These are phyloP conservation scores for Vanessa tameamea DNA, from an alignment of 1,140 invertebrate species.

Conservation along the genomic window DNA sequence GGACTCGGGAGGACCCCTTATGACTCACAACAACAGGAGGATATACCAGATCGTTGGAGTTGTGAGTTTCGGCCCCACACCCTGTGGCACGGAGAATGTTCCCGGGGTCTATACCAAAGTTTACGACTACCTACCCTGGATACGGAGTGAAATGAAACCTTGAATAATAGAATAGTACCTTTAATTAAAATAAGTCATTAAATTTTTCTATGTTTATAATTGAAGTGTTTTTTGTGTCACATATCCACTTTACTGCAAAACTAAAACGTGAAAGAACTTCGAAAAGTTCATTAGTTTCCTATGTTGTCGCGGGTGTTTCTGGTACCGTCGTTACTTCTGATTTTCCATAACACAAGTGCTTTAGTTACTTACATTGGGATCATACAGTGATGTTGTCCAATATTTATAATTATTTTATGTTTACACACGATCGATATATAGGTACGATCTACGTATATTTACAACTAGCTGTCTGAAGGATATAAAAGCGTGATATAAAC, in stretches of 20 bases:
- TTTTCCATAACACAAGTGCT: too few relatives aligned
- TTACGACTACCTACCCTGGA: conserved; percentile 80
- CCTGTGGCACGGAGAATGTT: conserved; percentile 76
- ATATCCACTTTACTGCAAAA: background rate
- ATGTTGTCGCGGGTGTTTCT: too few relatives aligned
- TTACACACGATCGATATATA: too few relatives aligned
- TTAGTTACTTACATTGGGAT: too few relatives aligned
- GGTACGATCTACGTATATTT: too few relatives aligned
- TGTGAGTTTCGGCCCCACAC: conserved; percentile 81
- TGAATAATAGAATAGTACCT: background rate
- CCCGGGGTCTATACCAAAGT: conserved; percentile 84
- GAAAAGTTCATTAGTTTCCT: too few relatives aligned
- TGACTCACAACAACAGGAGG: conserved; percentile 61
- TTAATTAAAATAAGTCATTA: background rate
- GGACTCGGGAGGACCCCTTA: conserved; percentile 82
- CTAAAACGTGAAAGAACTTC: too few relatives aligned
- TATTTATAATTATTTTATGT: too few relatives aligned
- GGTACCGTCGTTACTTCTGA: too few relatives aligned
- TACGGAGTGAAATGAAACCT: conserved; percentile 51
- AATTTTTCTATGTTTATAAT: conserved; percentile 7
- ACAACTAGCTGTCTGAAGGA: too few relatives aligned
- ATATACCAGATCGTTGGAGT: conserved; percentile 70
- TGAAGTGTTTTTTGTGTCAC: background rate
- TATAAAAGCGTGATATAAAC: too few relatives aligned
- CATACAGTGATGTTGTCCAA: too few relatives aligned